Conservation (phyloP, 2,113 vertebrate species). For the Varanus salvator region DNA sequence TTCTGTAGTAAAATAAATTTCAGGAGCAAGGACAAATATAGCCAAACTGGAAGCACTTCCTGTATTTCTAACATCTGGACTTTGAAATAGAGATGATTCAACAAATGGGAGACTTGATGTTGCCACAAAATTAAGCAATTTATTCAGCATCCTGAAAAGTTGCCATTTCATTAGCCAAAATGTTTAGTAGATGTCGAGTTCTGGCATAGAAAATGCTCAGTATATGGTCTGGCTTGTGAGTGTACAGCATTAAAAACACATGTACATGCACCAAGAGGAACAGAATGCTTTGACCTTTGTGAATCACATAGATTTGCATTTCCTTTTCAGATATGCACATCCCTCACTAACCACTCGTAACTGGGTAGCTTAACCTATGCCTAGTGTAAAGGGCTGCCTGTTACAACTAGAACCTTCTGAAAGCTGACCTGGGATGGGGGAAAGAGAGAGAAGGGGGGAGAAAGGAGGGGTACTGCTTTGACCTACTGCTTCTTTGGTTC, state of each 20-base stretch:
- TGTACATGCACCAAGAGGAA: too few species aligned
- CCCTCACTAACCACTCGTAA: background rate
- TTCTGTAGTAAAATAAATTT: background rate
- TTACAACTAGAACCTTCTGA: background rate
- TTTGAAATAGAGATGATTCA: background rate
- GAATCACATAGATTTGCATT: too few species aligned
- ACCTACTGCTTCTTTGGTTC: too few species aligned
- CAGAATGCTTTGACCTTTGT: too few species aligned
- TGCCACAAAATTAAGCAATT: background rate
- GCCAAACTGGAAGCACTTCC: background rate
- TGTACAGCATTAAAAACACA: background rate
- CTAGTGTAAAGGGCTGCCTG: background rate
- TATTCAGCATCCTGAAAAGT: background rate
- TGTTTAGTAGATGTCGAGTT: background rate
- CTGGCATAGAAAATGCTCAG: background rate
- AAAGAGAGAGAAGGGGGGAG: background rate
- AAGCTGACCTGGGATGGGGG: background rate
- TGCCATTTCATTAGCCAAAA: background rate
- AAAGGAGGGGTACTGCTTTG: background rate
- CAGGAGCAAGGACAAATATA: background rate
- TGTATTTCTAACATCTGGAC: background rate
- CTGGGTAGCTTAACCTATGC: background rate
- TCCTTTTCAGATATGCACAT: background rate
- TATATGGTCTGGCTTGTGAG: background rate
- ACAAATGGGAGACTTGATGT: background rate